Base-by-base conservation (phyloP, 2,113 vertebrate species). In the Myrmophylax atrothorax region DNA sequence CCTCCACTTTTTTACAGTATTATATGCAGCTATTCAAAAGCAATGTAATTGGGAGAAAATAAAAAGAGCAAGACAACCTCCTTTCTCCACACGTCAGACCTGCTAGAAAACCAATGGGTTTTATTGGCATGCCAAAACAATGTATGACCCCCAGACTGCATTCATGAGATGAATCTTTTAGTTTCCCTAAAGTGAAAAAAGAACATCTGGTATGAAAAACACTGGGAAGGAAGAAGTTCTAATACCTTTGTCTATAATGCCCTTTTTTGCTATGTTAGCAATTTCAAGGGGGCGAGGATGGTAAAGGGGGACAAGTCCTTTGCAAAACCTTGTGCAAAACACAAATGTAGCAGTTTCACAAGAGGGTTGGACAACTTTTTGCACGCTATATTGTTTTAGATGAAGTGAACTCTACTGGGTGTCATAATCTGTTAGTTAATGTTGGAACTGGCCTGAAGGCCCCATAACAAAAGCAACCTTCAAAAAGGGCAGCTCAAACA, bases 391-490 rank as follows among this genome's bases (percentile, higher is more conserved):
- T 52, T 83, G 40, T 90, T 96, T 94, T 82, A 87, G 96, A 93
- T 60, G 23, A 89, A 96, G 94, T 80, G 37, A 95, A 86, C 67
- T 94, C 44, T 82, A 56, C 25, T 22, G 58, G 50, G 55, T 82
- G 78, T 91, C 92, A 97, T 68, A 90, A 93, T 90, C 84, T 87
- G 66, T 88, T 91, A 64, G 63, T 89, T 95, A 94, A 91, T 67
- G 91, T 24, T 84, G 50, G 92, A 94, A 96, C 37, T 49, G 53
- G 81, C 94, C 82, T 35, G 28, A 89, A 95, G 94, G 85, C 67
- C 64, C 79, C 1, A 1, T 83, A 93, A 91, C 75, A 97, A 97
- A 96, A 50, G 13, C 31, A 29, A 82, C 87, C 91, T 97, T 96
- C 91, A 96, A 84, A 95, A 94, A 85, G 3, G 40, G 84, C 55